Evolutionary conservation across 2,888 invertebrate species (phyloP), one percentile per base, ranked within the genome.

Genomic region (Onchidella celtica): DNA sequence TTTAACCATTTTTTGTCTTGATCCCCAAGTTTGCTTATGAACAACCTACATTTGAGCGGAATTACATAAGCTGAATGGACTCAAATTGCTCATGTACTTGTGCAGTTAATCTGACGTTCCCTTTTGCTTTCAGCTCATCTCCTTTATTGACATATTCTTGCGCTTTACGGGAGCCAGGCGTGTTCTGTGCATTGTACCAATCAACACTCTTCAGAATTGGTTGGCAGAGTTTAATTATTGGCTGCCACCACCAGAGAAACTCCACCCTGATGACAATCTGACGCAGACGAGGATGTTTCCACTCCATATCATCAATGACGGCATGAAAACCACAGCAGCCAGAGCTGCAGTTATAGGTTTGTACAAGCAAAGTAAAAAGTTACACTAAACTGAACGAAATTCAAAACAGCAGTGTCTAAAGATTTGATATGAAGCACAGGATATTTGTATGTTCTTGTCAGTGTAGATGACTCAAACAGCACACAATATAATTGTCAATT

Each of bases 201-300:
- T 99, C 83, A 99, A 99, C 93, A 99, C 99, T 0, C 94, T 99
- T 84, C 99, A 99, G 93, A 99, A 99, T 94, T 99, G 99, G 99
- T 94, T 97, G 88, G 96, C 97, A 1, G 99, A 99, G 93, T 99
- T 97, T 93, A 98, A 99, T 92, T 97, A 97, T 96, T 99, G 99
- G 99, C 94, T 98, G 80, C 99, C 99, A 0, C 81, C 85, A 34
- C 85, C 87, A 65, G 87, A 87, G 82, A 83, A 83, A 55, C 77
- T 82, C 29, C 65, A 68, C 29, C 84, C 84, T 21, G 84, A 83
- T 57, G 78, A 80, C n/a, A 96, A 96, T 0, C 96, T 96, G 88
- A 95, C 97, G 3, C 94, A 96, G 73, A 94, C 96, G 0, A 94
- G 99, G 63, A 95, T 96, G 87, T 99, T 98, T 92, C 96, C 96